A percentile compares a stretch with the other conserved stretches of the same genome.
These are phyloP conservation scores for Cheilosia impressa DNA, from an alignment of 2,888 invertebrate genomes.

Conservation along the genomic window DNA sequence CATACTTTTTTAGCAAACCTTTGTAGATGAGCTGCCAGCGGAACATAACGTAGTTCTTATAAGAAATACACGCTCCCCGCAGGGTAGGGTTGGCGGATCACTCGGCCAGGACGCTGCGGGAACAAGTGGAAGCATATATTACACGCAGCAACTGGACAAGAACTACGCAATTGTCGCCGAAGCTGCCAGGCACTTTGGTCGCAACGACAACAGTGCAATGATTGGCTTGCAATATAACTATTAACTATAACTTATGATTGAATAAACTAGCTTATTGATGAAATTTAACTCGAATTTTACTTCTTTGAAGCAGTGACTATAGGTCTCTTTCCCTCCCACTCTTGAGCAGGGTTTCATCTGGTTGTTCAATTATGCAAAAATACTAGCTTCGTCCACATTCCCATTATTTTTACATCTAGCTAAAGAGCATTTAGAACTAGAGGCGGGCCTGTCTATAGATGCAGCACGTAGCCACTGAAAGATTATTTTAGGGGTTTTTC, in stretches of 20 bases:
- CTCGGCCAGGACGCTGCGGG: background rate
- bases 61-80: constrained; percentile 23
- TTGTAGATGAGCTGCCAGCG: background rate
- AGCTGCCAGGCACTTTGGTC: constrained; percentile 4
- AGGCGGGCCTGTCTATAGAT: too few relatives aligned
- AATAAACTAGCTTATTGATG: background rate
- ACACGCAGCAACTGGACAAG: constrained; percentile 5
- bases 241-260: background rate
- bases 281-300: too few relatives aligned
- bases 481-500: too few relatives aligned
- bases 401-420: too few relatives aligned
- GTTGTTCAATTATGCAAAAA: too few relatives aligned
- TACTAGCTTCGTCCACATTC: too few relatives aligned
- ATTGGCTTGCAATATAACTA: constrained; percentile 8
- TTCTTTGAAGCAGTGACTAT: too few relatives aligned
- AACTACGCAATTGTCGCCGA: constrained; percentile 9
- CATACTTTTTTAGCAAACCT: background rate
- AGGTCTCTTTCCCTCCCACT: too few relatives aligned
- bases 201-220: constrained; percentile 11
- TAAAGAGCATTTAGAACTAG: too few relatives aligned
- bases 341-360: too few relatives aligned
- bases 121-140: background rate
- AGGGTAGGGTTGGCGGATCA: background rate
- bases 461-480: too few relatives aligned
- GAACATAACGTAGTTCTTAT: background rate